Evolutionary conservation across 2,888 invertebrate genomes (phyloP).

Genomic region (Xanthorhoe designata): DNA sequence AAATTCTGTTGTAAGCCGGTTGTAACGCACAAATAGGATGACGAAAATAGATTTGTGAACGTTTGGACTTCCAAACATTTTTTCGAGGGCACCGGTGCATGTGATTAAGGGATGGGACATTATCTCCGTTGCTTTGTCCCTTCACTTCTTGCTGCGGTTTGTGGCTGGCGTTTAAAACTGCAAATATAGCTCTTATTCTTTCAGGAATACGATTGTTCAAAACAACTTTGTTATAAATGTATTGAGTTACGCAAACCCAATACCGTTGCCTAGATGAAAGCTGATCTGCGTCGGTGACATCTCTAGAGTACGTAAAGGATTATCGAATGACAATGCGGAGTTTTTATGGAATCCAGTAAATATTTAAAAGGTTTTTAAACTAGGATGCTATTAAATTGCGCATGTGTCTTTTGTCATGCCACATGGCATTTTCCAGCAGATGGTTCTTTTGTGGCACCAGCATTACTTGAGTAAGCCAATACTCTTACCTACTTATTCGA

Average conservation of each 20-base stretch:
- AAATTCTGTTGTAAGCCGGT: constrained; percentile 67
- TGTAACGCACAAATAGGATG: constrained; percentile 70
- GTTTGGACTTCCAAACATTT: constrained; percentile 77
- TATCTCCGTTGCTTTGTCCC: constrained; percentile 77
- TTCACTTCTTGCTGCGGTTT: constrained; percentile 79
- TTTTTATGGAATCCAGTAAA: constrained; percentile 73
- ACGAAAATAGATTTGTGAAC: constrained; percentile 71
- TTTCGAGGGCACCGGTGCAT: constrained; percentile 82
- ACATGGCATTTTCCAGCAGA: constrained; percentile 82
- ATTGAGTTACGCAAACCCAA: constrained; percentile 84
- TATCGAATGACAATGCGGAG: constrained; percentile 82
- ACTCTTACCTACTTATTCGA: constrained; percentile 45
- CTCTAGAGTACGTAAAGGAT: constrained; percentile 82
- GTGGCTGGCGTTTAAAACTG: constrained; percentile 63
- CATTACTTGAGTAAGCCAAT: constrained; percentile 64
- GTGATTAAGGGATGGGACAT: constrained; percentile 84
- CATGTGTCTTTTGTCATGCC: constrained; percentile 78
- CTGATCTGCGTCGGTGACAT: constrained; percentile 83
- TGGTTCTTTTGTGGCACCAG: constrained; percentile 71
- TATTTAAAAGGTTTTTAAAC: constrained; percentile 77
- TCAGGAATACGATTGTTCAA: constrained; percentile 49
- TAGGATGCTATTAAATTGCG: constrained; percentile 84
- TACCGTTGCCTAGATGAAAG: constrained; percentile 81
- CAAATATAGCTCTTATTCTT: constrained; percentile 59
- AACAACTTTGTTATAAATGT: constrained; percentile 60